Conservation (phyloP, 2,797 vertebrate genomes). For the Acanthis flammea region DNA sequence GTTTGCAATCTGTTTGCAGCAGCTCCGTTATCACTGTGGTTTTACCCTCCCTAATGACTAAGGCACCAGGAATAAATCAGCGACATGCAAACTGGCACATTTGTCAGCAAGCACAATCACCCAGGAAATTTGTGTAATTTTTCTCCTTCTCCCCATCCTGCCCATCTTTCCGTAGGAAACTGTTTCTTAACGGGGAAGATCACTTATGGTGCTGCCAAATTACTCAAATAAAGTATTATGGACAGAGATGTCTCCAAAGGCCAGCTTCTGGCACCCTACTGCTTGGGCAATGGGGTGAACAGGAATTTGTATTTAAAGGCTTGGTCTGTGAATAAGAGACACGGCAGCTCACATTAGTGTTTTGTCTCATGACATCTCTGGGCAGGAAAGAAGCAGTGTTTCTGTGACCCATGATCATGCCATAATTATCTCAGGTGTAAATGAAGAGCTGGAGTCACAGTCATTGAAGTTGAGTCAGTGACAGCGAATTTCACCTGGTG, state of each 20-base stretch:
- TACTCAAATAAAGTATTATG: neutral
- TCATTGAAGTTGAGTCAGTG: neutral
- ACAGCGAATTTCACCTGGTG: neutral
- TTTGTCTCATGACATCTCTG: neutral
- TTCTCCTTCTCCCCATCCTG: neutral
- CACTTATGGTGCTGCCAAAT: neutral
- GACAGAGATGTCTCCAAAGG: neutral
- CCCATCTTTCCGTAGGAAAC: neutral
- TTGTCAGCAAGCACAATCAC: neutral
- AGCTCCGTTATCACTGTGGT: neutral
- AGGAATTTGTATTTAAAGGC: neutral
- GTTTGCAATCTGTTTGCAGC: neutral
- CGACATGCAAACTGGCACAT: neutral
- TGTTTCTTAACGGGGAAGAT: neutral
- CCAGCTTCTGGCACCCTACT: neutral
- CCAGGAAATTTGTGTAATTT: neutral
- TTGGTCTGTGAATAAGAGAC: neutral
- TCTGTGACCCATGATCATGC: neutral
- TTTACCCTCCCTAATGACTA: conserved; percentile 19
- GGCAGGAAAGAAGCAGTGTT: neutral
- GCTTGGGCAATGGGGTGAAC: neutral
- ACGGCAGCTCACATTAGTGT: neutral
- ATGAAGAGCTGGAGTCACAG: neutral
- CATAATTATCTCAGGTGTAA: neutral
- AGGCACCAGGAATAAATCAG: neutral